Evolutionary conservation across 1,140 invertebrate species (phyloP).

Genomic region (Drosophila yakuba): DNA sequence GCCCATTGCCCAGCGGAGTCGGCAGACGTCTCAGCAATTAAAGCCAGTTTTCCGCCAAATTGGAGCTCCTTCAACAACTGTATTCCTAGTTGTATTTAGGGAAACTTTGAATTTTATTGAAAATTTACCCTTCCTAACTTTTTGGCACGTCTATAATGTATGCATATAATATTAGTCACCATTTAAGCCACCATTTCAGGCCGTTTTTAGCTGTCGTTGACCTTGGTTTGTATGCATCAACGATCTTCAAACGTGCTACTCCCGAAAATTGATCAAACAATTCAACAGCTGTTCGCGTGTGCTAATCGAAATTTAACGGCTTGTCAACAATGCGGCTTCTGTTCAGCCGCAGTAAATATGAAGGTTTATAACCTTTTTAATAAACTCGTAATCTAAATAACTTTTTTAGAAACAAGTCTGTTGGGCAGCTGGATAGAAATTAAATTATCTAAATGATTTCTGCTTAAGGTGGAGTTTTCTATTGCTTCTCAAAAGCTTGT

Average conservation of each 20-base stretch:
- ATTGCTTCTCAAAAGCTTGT: no score
- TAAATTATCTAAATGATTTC: no score
- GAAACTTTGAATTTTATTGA: no score
- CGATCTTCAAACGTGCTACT: constrained; percentile 16
- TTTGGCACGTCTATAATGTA: no score
- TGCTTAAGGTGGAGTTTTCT: no score
- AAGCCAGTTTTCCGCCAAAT: neutral
- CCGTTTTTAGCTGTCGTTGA: neutral
- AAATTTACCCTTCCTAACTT: no score
- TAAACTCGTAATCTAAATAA: neutral
- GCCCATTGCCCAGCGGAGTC: constrained; percentile 4
- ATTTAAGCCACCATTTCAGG: neutral
- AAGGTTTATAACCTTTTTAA: constrained; percentile 10
- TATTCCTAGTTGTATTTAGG: no score
- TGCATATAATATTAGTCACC: neutral
- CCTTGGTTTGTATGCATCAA: neutral
- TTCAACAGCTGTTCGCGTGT: constrained; percentile 50
- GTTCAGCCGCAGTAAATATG: neutral
- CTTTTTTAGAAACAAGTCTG: neutral
- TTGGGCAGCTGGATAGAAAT: neutral
- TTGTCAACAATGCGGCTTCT: constrained; percentile 48
- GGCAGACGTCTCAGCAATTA: constrained; percentile 2
- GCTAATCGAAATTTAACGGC: constrained; percentile 69
- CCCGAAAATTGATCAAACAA: constrained; percentile 57
- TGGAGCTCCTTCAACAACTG: neutral